These are phyloP conservation scores for Dendrocopos noguchii DNA, from an alignment of 2,113 vertebrate genomes.

Conservation along the genomic window DNA sequence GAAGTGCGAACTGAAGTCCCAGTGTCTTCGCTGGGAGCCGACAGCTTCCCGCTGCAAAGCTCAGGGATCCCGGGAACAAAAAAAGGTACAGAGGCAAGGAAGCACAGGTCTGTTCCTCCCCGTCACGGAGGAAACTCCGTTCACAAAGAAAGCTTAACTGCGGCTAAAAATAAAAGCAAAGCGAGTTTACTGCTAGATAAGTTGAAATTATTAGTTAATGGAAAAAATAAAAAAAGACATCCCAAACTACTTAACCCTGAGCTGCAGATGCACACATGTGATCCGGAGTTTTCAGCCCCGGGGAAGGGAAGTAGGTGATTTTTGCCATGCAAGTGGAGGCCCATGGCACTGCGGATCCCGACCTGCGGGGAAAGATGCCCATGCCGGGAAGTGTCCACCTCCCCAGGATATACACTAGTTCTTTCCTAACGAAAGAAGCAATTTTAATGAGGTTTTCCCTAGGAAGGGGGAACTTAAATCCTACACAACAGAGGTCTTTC, in stretches of 20 bases:
- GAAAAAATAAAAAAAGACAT: background rate
- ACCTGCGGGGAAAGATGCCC: background rate
- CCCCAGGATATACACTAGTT: background rate
- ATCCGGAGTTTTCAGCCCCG: background rate
- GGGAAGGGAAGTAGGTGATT: background rate
- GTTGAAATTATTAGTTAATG: background rate
- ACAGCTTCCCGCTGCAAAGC: slow-evolving; percentile 35
- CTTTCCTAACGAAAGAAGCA: slow-evolving; percentile 66
- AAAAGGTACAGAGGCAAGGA: slow-evolving; percentile 59
- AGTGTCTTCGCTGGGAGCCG: slow-evolving; percentile 21
- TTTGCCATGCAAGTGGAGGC: slow-evolving; percentile 15
- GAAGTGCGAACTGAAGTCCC: slow-evolving; percentile 50
- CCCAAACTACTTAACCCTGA: background rate
- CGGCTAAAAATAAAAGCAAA: slow-evolving; percentile 45
- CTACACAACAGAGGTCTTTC: slow-evolving; percentile 44
- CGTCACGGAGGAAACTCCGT: background rate
- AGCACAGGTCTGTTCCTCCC: slow-evolving; percentile 42
- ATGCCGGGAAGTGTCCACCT: background rate
- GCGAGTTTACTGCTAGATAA: slow-evolving; percentile 28
- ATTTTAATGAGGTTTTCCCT: slow-evolving; percentile 47
- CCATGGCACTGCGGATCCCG: background rate
- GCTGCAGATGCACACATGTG: background rate
- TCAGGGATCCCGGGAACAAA: slow-evolving; percentile 52
- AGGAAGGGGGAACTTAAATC: slow-evolving; percentile 2
- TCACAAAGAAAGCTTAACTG: slow-evolving; percentile 54